A percentile compares a stretch with the other conserved stretches of the same genome.
Evolutionary conservation across 2,113 vertebrate species (phyloP).

Genomic region (Sander vitreus): DNA sequence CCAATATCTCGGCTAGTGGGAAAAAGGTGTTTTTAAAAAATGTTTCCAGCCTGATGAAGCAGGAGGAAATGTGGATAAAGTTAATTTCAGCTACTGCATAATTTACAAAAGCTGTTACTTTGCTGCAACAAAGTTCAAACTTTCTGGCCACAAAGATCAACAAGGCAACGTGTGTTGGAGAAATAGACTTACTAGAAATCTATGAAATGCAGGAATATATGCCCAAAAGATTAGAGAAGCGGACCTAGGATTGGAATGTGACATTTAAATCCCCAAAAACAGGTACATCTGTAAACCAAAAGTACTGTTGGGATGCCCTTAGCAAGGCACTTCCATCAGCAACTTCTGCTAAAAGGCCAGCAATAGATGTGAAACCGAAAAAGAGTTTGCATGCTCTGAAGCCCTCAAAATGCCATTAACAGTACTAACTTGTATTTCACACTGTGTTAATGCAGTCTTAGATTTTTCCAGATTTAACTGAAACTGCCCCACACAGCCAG

Average conservation of each 20-base stretch:
- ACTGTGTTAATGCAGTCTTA: neutral
- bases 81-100: neutral
- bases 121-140: neutral
- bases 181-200: neutral
- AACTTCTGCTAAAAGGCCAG: slow-evolving; percentile 34
- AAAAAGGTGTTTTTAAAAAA: neutral
- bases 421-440: too few relatives aligned
- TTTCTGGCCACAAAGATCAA: neutral
- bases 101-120: neutral
- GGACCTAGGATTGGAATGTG: neutral
- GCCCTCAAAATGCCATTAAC: neutral
- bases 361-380: slow-evolving; percentile 27
- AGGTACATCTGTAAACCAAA: slow-evolving; percentile 17
- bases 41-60: neutral
- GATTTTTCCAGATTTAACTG: neutral
- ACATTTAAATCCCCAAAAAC: neutral
- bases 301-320: neutral
- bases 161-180: neutral
- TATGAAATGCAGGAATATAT: slow-evolving; percentile 4
- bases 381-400: neutral
- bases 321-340: neutral
- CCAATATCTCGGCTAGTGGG: too few relatives aligned
- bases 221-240: slow-evolving; percentile 35
- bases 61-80: neutral
- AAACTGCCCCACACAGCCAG: neutral